Evolutionary conservation across 2,888 invertebrate species (phyloP), one percentile per base, ranked within the genome.

Genomic region (Blastobasis lacticolella): DNA sequence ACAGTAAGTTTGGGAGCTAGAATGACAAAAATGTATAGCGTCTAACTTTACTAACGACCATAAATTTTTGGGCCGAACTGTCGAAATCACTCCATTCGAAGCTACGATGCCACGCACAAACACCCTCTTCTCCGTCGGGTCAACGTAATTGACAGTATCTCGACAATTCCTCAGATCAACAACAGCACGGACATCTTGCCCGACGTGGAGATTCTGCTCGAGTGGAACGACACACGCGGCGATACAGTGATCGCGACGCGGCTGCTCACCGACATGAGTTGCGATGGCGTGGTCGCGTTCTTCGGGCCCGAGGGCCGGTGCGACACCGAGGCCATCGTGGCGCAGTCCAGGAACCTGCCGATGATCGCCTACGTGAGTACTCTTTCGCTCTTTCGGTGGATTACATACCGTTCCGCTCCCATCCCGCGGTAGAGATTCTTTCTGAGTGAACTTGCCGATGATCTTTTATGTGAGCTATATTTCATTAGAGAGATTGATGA

Each of bases 251-350:
- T 91, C 61, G 94, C 96, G 57, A 97, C 97, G 48, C 91, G 91
- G 63, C 91, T 93, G 63, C 92, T 97, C 82, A 95, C 96, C 38
- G 94, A 97, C 77, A 96, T 97, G 95, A 94, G 97, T 76, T 96
- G 96, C 77, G 91, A 94, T 52, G 95, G 95, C 49, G 95, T 97
- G 51, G 92, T 94, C 40, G 97, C 95, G 49, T 97, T 98, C 90
- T 96, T 98, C 78, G 98, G 98, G 4, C 97, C 98, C 3, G 98
- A 98, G 85, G 96, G 97, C 54, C 92, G 93, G 49, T 98, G 98
- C 84, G 91, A 94, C 71, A 96, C 97, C n/a, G 98, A 98, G 81
- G 97, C 98, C 50, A 95, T 96, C 66, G 93, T 98, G 50, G 94
- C 98, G 37, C 96, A 97, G 74, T 94, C 97, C 46, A 92, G 95